Evolutionary conservation across 2,888 invertebrate genomes (phyloP).

Genomic region (Eristalis arbustorum): DNA sequence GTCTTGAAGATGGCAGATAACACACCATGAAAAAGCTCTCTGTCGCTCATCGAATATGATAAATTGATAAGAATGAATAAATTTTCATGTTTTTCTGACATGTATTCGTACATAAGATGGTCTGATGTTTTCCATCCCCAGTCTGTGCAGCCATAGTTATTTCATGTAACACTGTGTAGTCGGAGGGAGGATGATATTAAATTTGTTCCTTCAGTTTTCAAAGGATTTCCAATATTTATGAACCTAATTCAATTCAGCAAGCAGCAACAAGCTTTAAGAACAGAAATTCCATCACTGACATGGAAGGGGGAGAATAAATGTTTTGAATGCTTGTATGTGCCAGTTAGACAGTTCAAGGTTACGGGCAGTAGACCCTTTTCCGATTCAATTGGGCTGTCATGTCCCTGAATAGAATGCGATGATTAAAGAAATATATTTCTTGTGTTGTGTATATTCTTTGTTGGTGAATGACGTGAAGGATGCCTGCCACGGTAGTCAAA

Average conservation of each 20-base stretch:
- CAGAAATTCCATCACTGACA: neutral
- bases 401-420: neutral
- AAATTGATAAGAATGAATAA: slow-evolving; percentile 55
- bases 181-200: neutral
- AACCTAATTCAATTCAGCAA: neutral
- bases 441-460: neutral
- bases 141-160: neutral
- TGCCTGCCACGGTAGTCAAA: neutral
- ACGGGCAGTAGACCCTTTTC: neutral
- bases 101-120: neutral
- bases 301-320: neutral
- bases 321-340: neutral
- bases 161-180: slow-evolving; percentile 16
- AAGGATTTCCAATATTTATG: neutral
- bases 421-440: neutral
- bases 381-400: neutral
- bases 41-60: slow-evolving; percentile 47
- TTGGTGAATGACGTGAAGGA: neutral
- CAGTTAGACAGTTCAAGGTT: neutral
- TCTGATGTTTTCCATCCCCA: neutral
- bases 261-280: neutral
- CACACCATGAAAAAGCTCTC: slow-evolving; percentile 20
- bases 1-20: slow-evolving; percentile 12
- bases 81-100: slow-evolving; percentile 19
- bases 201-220: neutral